Conservation (phyloP, 2,797 vertebrate genomes). For the Kryptolebias ocellatus region DNA sequence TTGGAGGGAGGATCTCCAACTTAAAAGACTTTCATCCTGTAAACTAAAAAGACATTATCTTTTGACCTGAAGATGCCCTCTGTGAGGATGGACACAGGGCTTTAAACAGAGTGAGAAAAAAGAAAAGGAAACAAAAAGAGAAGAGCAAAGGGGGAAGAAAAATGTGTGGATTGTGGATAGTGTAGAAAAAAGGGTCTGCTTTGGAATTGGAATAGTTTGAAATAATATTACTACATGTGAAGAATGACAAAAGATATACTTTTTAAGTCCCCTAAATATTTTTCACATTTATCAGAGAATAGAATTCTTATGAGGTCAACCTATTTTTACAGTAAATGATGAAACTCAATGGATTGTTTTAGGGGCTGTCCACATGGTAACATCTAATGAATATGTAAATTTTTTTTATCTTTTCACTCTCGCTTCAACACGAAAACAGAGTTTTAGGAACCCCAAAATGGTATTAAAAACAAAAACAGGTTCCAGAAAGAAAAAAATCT, state of each 20-base stretch:
- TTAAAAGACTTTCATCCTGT: slow-evolving; percentile 88
- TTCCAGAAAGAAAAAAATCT: no score
- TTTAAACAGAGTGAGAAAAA: slow-evolving; percentile 52
- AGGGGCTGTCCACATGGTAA: no score
- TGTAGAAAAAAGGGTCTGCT: slow-evolving; percentile 52
- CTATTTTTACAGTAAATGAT: no score
- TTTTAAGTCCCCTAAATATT: no score
- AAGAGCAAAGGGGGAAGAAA: slow-evolving; percentile 13
- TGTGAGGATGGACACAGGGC: slow-evolving; percentile 79
- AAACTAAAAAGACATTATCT: slow-evolving; percentile 93
- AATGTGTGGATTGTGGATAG: slow-evolving; percentile 30
- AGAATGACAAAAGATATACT: slow-evolving; percentile 25
- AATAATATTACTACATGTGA: slow-evolving; percentile 33
- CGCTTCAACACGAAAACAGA: no score
- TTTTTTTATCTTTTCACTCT: no score
- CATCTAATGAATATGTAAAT: no score
- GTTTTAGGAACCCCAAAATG: no score
- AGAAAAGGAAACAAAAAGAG: background rate
- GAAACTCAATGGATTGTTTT: no score
- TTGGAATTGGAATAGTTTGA: slow-evolving; percentile 20
- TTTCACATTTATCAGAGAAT: no score
- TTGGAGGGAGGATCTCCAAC: slow-evolving; percentile 76
- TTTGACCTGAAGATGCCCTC: slow-evolving; percentile 89
- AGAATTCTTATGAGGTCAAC: no score
- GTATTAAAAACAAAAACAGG: no score